Percentiles rank a stretch among this genome's conserved stretches.
phyloP scores from a whole-genome alignment of 2,113 vertebrate species.

The Oryctolagus cuniculus region mOryCun1.1 NC_091432.1:107764001-107764500 shows the following conservation, averaged over 20 bases:
- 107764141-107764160: slow-evolving; percentile 48
- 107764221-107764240: background rate
- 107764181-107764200: background rate
- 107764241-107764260: background rate
- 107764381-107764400: slow-evolving; percentile 62
- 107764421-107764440: slow-evolving; percentile 22
- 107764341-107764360: background rate
- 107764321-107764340: background rate
- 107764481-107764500: background rate
- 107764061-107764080: slow-evolving; percentile 77
- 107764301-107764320: slow-evolving; percentile 40
- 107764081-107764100: slow-evolving; percentile 69
- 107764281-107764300: background rate
- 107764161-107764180: background rate
- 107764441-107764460: slow-evolving; percentile 14
- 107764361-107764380: slow-evolving; percentile 65
- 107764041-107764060: slow-evolving; percentile 50
- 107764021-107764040: slow-evolving; percentile 54
- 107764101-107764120: slow-evolving; percentile 69
- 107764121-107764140: slow-evolving; percentile 52
- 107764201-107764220: rapidly evolving
- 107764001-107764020: slow-evolving; percentile 62
- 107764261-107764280: rapidly evolving
- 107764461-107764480: background rate
- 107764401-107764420: slow-evolving; percentile 1